Evolutionary conservation across 2,113 vertebrate genomes (phyloP), one percentile per base, ranked within the genome.

Genomic region (Notarius quadriscutis): DNA sequence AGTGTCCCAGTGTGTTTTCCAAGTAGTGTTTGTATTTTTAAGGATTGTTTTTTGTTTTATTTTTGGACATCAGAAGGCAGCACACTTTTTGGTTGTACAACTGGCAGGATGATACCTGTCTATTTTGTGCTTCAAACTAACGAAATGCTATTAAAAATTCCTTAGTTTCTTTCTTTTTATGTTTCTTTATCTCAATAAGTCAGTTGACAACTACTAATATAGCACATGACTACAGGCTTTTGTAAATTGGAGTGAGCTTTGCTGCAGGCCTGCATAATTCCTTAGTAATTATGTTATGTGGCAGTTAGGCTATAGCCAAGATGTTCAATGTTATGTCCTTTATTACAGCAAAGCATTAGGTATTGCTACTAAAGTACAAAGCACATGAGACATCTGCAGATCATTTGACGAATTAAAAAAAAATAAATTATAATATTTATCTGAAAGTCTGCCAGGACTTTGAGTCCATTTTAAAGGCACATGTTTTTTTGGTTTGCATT

Each of bases 361-460:
- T 30, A 86, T 85, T 85, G 53, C 83, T 82, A 34, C 41, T 85
- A 71, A 75, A 91, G 90, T 71, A 90, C 0, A 79, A 91, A 90
- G 91, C 91, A 91, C 91, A 89, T 77, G 50, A 92, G 90, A 94
- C 95, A 95, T 95, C 94, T 95, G 95, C 89, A 93, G 93, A 93
- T 92, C 93, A 95, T 96, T 95, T 94, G 86, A 80, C 86, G 87
- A 93, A 95, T 95, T 95, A 94, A 93, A 94, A 93, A 92, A 90
- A 93, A 93, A 95, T 93, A 93, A 93, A 94, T 94, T 92, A 91
- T 93, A 94, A 94, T 92, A 92, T 91, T 85, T 81, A 85, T 84
- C 89, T 94, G 93, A 93, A 92, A 87, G 88, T 50, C 65, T 89
- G 94, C 94, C 93, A 93, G 87, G 90, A 92, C 89, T 92, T 91